These are phyloP conservation scores for Steromphala cineraria DNA, from an alignment of 2,888 invertebrate genomes.

Conservation along the genomic window DNA sequence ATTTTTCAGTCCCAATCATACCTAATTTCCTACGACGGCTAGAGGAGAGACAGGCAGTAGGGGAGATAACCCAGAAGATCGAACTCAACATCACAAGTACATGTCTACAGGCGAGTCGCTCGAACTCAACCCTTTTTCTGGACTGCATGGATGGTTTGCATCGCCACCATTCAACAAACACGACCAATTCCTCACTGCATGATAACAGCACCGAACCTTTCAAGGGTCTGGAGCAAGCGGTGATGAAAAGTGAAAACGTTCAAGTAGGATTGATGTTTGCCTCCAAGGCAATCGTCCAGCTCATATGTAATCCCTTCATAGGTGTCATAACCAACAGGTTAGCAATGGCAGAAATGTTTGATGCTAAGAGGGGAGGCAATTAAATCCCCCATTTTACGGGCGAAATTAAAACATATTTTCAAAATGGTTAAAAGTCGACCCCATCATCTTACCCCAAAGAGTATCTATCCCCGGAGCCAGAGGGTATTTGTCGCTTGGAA, in stretches of 20 bases:
- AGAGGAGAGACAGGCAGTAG: slow-evolving; percentile 49
- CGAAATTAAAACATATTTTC: no score
- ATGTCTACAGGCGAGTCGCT: no score
- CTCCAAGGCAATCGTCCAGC: slow-evolving; percentile 97
- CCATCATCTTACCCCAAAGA: no score
- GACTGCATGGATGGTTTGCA: slow-evolving; percentile 16
- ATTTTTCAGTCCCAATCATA: slow-evolving; percentile 93
- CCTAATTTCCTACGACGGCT: slow-evolving; percentile 93
- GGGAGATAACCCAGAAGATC: slow-evolving; percentile 20
- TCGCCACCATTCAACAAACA: slow-evolving; percentile 21
- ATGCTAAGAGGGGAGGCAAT: no score
- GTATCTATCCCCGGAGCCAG: no score
- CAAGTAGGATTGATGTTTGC: slow-evolving; percentile 99
- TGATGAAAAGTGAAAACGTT: slow-evolving; percentile 85
- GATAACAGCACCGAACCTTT: slow-evolving; percentile 27
- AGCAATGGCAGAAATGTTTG: not conserved
- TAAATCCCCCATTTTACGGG: no score
- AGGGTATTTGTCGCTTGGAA: no score
- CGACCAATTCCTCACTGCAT: slow-evolving; percentile 17
- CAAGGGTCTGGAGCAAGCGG: no score
- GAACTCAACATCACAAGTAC: not conserved
- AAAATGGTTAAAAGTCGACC: no score
- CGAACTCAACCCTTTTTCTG: not conserved
- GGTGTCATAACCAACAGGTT: slow-evolving; percentile 98
- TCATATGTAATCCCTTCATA: slow-evolving; percentile 97